These are phyloP conservation scores for Acromyrmex echinatior DNA, from an alignment of 1,140 invertebrate genomes.

Conservation along the genomic window DNA sequence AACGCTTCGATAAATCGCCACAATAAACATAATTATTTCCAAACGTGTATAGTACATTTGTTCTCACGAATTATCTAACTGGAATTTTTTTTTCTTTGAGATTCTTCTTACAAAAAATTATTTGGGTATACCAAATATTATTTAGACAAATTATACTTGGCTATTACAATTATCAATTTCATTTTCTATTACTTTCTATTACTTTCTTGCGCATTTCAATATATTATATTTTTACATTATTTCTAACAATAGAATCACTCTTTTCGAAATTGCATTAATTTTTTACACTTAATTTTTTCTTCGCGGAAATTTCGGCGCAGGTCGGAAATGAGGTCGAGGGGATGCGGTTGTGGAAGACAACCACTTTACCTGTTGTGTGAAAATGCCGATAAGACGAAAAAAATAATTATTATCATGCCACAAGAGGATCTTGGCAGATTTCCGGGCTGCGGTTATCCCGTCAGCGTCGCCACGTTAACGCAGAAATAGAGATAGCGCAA, in stretches of 20 bases:
- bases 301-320: not conserved
- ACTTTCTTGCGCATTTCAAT: not conserved
- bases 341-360: conserved; percentile 8
- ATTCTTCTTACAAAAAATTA: not conserved
- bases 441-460: conserved; percentile 51
- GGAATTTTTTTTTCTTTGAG: not conserved
- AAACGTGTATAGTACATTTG: not conserved
- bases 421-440: conserved; percentile 48
- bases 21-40: conserved; percentile 29
- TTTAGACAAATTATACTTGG: not conserved
- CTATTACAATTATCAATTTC: not conserved
- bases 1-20: conserved; percentile 30
- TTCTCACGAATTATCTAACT: conserved; percentile 29
- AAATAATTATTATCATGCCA: conserved; percentile 53
- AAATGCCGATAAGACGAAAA: conserved; percentile 38
- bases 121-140: not conserved
- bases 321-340: not conserved
- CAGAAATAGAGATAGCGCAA: conserved; percentile 24
- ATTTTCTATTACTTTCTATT: not conserved
- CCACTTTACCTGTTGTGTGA: conserved; percentile 41
- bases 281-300: not conserved
- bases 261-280: not conserved
- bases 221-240: not conserved
- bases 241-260: not conserved
- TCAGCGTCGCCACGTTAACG: not conserved